Evolutionary conservation across 1,140 invertebrate species (phyloP).

Genomic region (Camponotus floridanus): DNA sequence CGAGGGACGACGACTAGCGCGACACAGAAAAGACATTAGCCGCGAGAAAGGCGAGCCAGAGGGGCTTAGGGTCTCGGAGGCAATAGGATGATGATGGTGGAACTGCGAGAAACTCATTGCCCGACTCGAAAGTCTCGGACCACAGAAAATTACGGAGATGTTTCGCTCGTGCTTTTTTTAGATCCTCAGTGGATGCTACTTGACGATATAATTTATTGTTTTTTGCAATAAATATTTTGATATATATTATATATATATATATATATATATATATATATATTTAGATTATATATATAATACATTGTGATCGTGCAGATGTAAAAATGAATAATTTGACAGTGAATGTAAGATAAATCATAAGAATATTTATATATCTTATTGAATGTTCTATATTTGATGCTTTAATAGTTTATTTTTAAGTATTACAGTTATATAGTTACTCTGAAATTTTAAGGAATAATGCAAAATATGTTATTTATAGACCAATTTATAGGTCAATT

Average conservation of each 20-base stretch:
- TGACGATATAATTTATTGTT: constrained; percentile 22
- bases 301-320: too few relatives aligned
- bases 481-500: too few relatives aligned
- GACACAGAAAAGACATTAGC: constrained; percentile 86
- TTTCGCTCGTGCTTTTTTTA: constrained; percentile 40
- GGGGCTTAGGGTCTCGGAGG: constrained; percentile 64
- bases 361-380: neutral
- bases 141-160: constrained; percentile 71
- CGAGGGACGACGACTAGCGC: constrained; percentile 80
- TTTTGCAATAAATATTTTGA: neutral
- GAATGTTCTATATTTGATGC: neutral
- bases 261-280: neutral
- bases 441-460: too few relatives aligned
- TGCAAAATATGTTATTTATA: too few relatives aligned
- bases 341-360: too few relatives aligned
- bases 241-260: neutral
- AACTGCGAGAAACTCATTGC: constrained; percentile 73
- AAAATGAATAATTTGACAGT: too few relatives aligned
- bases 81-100: constrained; percentile 63
- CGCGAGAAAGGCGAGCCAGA: constrained; percentile 70
- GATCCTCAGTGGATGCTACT: neutral
- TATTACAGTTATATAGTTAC: neutral
- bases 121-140: constrained; percentile 69
- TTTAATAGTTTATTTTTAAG: neutral
- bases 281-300: neutral